Base-by-base conservation (phyloP, 2,113 vertebrate genomes). In the Malurus melanocephalus region DNA sequence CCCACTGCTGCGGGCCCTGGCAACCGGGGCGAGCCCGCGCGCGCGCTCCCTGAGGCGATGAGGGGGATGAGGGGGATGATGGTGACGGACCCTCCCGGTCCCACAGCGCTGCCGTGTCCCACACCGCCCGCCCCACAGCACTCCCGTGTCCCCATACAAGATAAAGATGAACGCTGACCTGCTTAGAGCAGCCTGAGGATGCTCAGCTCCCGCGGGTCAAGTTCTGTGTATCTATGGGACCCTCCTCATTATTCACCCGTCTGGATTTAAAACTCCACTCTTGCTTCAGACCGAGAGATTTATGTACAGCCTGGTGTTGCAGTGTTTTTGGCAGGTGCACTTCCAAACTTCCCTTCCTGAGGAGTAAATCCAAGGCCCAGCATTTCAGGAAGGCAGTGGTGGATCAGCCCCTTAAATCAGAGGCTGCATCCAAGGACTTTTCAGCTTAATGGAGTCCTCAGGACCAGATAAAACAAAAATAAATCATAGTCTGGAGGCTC, bases 61-160 rank as follows among this genome's bases (percentile, higher is more conserved):
- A 16, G 2, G 16, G 24, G 7, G 11, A 1, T 17, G 8, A 16
- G 1, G 33, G 24, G 7, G 11, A 1, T 17, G 8, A 16, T 1
- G 33, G 14, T 0, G 9, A 2, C 9, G 9, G 14, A 18, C 14
- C 2, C 5, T 10, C 9, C 13, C 3, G 11, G 43, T 10, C 2
- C 26, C n/a, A 15, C 24, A 16, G 43, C 22, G 38, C 27, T 42
- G 13, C 26, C 27, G 17, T 14, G 12, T 59, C 57, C 56, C 9
- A 15, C 27, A 21, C 18, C 17, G 42, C 14, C 33, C 24, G 23
- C 55, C 22, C 30, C 59, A 28, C 23, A 20, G 32, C 26, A 7
- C 6, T 16, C 38, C 16, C 10, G 33, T 11, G 22, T 74, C 51
- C 14, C 20, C 5, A 56, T 13, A 42, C 16, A 24, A 28, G 21